Evolutionary conservation across 2,888 invertebrate species (phyloP).

Genomic region (Pecten maximus): DNA sequence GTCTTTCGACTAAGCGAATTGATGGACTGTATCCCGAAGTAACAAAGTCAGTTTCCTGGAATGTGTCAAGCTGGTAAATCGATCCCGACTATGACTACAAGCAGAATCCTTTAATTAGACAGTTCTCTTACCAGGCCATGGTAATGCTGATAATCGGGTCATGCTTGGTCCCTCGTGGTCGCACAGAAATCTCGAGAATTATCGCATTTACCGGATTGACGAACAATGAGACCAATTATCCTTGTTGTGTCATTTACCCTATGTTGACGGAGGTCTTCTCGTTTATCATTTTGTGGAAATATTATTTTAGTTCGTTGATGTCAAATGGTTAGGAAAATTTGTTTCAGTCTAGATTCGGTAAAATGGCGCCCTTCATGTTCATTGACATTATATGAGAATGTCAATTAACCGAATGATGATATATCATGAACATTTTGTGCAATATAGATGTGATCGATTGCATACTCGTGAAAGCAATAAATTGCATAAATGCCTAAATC

Average conservation of each 20-base stretch:
- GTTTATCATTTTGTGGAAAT: too few species aligned
- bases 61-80: not conserved
- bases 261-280: not conserved
- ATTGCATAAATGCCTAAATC: too few species aligned
- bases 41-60: not conserved
- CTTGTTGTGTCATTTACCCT: not conserved
- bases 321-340: too few species aligned
- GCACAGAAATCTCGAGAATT: not conserved
- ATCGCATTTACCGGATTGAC: not conserved
- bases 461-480: too few species aligned
- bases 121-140: not conserved
- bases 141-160: not conserved
- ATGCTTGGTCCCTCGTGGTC: not conserved
- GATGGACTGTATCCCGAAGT: not conserved
- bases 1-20: not conserved
- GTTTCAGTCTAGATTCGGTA: too few species aligned
- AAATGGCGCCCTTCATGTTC: too few species aligned
- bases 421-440: too few species aligned
- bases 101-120: not conserved
- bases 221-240: not conserved
- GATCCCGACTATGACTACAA: not conserved
- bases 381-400: too few species aligned
- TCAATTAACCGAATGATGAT: too few species aligned
- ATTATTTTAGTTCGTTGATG: too few species aligned
- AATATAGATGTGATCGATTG: too few species aligned